Evolutionary conservation across 1,140 invertebrate genomes (phyloP), one percentile per base, ranked within the genome.

Genomic region (Ectropis grisescens): DNA sequence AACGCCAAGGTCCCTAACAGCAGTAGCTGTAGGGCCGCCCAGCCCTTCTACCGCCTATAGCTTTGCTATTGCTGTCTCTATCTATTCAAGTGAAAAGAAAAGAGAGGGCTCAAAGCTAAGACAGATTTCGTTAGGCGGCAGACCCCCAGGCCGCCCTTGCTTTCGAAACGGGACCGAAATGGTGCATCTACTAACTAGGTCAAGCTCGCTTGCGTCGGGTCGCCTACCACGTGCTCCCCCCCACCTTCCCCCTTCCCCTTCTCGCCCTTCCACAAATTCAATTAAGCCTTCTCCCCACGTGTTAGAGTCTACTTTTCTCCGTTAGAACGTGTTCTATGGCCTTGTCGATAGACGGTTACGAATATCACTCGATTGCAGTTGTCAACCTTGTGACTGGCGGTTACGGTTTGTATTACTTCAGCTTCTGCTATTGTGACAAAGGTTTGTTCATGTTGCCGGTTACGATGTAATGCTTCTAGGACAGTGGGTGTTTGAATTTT

Each of bases 111-210:
- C n/a, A n/a, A n/a, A n/a, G n/a, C n/a, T n/a, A n/a, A n/a, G n/a
- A n/a, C n/a, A n/a, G n/a, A n/a, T n/a, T n/a, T n/a, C n/a, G n/a
- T n/a, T n/a, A n/a, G n/a, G n/a, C n/a, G n/a, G n/a, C n/a, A n/a
- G n/a, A n/a, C n/a, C n/a, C n/a, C n/a, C n/a, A 60, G 58, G 62
- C 47, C 37, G 48, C 41, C 53, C 56, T 59, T 47, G 56, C 58
- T 65, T 60, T 58, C 50, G 54, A 54, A 62, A 57, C 50, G 58
- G 57, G 48, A 54, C 58, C 62, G 57, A 71, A 75, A 71, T 70
- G 68, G 59, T 79, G 70, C 70, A 71, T 74, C 69, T 62, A 61
- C 46, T 54, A 79, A 66, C 58, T 79, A 47, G 74, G 74, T 75
- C 74, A 79, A 79, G 68, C 69, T 71, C 70, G 59, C 58, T 59